Evolutionary conservation across 2,113 vertebrate genomes (phyloP), one percentile per base, ranked within the genome.

Genomic region (Hydrolagus affinis): DNA sequence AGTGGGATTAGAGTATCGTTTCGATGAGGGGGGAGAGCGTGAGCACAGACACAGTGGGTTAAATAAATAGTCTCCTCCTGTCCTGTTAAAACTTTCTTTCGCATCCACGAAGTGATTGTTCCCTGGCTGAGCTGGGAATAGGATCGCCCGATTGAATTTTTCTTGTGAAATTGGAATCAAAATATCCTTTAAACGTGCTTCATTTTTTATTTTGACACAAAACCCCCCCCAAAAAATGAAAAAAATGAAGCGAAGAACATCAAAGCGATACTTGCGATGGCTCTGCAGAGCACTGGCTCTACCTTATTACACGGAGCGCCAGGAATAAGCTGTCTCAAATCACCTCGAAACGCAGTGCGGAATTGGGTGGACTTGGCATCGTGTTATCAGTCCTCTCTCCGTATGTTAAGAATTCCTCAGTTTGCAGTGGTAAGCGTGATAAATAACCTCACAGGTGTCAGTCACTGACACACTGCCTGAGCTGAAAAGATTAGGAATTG

Each of bases 401-500:
- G 62, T 60, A 68, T 83, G 64, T 11, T 68, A 66, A 32, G 14
- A 32, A 32, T 28, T 30, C 60, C 28, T 83, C 62, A 17, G 23
- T 23, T 28, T 66, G 78, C 78, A 83, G 30, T 64, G 25, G 17
- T 83, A 83, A 32, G 60, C 3, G 28, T 83, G 60, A 83, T 83
- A 83, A 83, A 68, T 83, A 25, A 62, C 66, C 25, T 68, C 25
- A 68, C 60, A 66, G 60, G 78, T 62, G 66, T 83, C 76, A 80
- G 60, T 68, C 62, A 62, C 75, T 80, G 62, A 83, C 62, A 59
- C 21, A n/a, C 28, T 30, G 78, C 78, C 78, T 83, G 78, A 28
- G 25, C 62, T 3, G 25, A 30, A 68, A 83, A 83, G 78, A 83
- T 83, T 83, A 83, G 78, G 78, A 66, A 83, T 32, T 83, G 25